phyloP scores from a whole-genome alignment of 1,140 invertebrate genomes.

The Tetragnatha versicolor region DNA sequence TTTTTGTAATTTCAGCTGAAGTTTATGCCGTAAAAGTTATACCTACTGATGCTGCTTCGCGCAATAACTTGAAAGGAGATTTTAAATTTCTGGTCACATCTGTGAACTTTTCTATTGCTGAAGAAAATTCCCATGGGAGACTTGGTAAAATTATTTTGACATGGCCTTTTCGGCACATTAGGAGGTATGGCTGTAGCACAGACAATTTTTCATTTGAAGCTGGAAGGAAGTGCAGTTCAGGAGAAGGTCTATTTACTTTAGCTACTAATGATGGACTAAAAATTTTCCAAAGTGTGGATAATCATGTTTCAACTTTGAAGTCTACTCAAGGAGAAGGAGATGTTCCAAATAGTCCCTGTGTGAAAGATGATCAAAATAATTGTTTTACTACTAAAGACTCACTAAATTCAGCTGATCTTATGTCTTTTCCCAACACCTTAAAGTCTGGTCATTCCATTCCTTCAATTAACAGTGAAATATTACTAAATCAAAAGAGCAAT shows the following conservation, averaged over 20 bases:
- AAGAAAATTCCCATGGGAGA: slow-evolving; percentile 65
- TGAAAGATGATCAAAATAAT: slow-evolving; percentile 23
- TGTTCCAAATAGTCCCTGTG: slow-evolving; percentile 9
- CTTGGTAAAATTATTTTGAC: slow-evolving; percentile 70
- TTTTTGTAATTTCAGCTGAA: slow-evolving; percentile 55
- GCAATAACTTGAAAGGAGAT: slow-evolving; percentile 74
- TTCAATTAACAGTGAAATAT: neutral
- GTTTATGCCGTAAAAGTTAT: slow-evolving; percentile 77
- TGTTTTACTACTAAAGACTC: slow-evolving; percentile 22
- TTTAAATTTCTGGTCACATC: slow-evolving; percentile 78
- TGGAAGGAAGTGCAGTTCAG: slow-evolving; percentile 85
- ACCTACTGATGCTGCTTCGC: slow-evolving; percentile 77
- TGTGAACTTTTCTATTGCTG: slow-evolving; percentile 76
- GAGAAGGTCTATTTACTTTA: slow-evolving; percentile 82
- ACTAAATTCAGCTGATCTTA: neutral
- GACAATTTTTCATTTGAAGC: slow-evolving; percentile 89
- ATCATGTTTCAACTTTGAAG: slow-evolving; percentile 56
- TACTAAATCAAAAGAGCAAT: neutral
- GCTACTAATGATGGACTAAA: slow-evolving; percentile 64
- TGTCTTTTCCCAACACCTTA: neutral
- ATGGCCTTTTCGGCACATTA: slow-evolving; percentile 88
- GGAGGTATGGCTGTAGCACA: slow-evolving; percentile 81
- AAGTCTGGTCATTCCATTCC: neutral
- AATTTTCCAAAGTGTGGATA: slow-evolving; percentile 58
- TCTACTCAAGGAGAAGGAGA: slow-evolving; percentile 30